phyloP scores from a whole-genome alignment of 1,140 invertebrate species.

The Lasaia peninsularis region DNA sequence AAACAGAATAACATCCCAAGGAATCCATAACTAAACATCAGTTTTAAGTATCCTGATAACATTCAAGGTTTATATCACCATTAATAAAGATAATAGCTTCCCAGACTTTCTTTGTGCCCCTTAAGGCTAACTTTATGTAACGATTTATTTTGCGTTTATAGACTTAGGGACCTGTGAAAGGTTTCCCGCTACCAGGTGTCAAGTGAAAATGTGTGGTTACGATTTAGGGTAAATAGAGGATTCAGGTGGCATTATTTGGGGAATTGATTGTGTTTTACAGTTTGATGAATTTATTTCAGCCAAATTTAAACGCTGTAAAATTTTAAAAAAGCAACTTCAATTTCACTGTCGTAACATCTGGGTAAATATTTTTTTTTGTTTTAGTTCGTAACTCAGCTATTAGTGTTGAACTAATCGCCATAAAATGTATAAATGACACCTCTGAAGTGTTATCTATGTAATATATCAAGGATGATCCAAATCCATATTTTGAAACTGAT shows the following conservation, averaged over 20 bases:
- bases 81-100: constrained; percentile 70
- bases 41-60: constrained; percentile 53
- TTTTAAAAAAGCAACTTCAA: too few species aligned
- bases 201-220: background rate
- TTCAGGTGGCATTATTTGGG: background rate
- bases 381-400: too few species aligned
- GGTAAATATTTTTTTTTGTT: too few species aligned
- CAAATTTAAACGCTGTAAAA: too few species aligned
- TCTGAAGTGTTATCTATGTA: too few species aligned
- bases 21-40: constrained; percentile 10
- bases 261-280: too few species aligned
- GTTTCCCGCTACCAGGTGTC: constrained; percentile 30
- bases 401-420: too few species aligned
- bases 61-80: constrained; percentile 67
- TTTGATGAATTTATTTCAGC: too few species aligned
- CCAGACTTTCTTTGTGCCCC: constrained; percentile 60
- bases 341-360: too few species aligned
- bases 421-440: too few species aligned
- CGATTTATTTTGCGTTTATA: constrained; percentile 66
- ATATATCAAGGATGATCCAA: too few species aligned
- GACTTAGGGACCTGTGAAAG: constrained; percentile 45
- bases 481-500: too few species aligned
- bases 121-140: constrained; percentile 53
- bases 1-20: background rate
- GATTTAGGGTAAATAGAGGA: background rate